Evolutionary conservation across 2,797 vertebrate species (phyloP), one percentile per base, ranked within the genome.

Genomic region (Onychomys torridus): DNA sequence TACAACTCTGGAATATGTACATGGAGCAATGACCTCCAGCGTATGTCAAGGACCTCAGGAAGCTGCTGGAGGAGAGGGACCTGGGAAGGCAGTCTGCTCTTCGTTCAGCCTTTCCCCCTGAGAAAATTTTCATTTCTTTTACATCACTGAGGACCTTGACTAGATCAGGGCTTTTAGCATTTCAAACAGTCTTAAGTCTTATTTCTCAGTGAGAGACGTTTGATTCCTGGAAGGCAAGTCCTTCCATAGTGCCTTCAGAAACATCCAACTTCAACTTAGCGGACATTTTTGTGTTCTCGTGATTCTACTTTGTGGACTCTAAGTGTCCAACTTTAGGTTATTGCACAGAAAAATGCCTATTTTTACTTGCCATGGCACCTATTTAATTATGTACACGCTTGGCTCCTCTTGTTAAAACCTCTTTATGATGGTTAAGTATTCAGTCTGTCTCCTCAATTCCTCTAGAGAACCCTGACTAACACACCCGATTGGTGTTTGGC

Each of bases 111-210:
- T 67, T 93, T 86, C 29, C n/a, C n/a, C n/a, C 63, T 78, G 52
- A 4, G 37, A 89, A 93, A 89, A n/a, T 55, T 77, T 46, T 65
- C 61, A 59, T 52, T 93, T 88, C n/a, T 82, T 96, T 87, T 78
- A 92, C 67, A 67, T 82, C 55, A 59, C 71, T 75, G 73, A 89
- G 49, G 59, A 21, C 52, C 21, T 71, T 84, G 75, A 88, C n/a
- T 78, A 52, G 43, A 75, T 89, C 7, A 95, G 59, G 59, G 6
- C 34, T 95, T 81, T 94, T 10, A 61, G 61, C 61, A 34, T 43
- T 46, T 55, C 78, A 94, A 91, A 77, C 37, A 69, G 6, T 75
- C 82, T 34, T 49, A 91, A 49, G 61, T 91, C 52, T 84, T 57
- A 95, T 92, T 95, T 77, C 83, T 96, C 79, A 52, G 86, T 49